Evolutionary conservation across 2,113 vertebrate species (phyloP), one percentile per base, ranked within the genome.

Genomic region (Polyodon spathula): DNA sequence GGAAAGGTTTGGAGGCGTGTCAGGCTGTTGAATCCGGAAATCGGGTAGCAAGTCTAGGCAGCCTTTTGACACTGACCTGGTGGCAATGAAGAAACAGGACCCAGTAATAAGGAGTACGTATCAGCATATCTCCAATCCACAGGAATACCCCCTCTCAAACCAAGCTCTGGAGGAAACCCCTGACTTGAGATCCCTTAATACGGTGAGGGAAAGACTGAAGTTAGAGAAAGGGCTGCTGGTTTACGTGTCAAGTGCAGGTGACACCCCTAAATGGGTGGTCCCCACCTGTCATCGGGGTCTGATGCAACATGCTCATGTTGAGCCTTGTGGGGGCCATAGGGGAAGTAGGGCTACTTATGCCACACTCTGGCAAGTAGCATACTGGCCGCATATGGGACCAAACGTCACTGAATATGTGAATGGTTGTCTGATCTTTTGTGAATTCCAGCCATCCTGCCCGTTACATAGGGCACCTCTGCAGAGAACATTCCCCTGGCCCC

Each of bases 301-400:
- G 53, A 27, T 55, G 37, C 6, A 2, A 37, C n/a, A 55, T 55
- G 53, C 10, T 55, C 6, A 55, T 3, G n/a, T 27, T 11, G 27
- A 37, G 27, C 37, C 27, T 37, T 37, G 8, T 17, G 27, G 53
- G 2, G 17, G 53, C 37, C 53, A 55, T 37, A 27, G 27, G 3
- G 27, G 27, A 27, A 27, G 27, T 11, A 55, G 9, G 27, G 1
- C 53, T 10, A 55, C 53, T 2, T 16, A 54, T 16, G 53, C 4
- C 8, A 37, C 53, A 4, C 53, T 54, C 37, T 7, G 39, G 8
- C 38, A 59, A 8, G 57, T 59, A 17, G 57, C 40, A 15, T 59
- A 43, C 17, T 59, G 57, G 39, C 57, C 57, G 5, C 12, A 59
- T 9, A 59, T 59, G 57, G 8, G 11, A 5, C 39, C 37, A 41